phyloP scores from a whole-genome alignment of 2,888 invertebrate genomes.

The Tubiluchus corallicola region DNA sequence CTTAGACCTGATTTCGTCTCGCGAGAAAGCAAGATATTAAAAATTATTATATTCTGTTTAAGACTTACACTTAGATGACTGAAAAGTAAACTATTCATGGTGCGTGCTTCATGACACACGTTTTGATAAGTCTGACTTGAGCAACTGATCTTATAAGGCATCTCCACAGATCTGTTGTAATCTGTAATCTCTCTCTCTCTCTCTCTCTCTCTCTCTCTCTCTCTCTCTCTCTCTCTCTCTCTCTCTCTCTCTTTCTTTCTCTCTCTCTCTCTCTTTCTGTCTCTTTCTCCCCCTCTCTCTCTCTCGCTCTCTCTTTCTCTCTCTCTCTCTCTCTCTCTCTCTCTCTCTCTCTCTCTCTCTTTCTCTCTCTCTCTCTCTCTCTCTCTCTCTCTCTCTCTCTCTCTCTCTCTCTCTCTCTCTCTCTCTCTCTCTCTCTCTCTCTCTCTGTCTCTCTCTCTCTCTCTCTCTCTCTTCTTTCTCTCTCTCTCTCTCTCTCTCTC shows the following conservation, averaged over 20 bases:
- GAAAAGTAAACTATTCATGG: too few species aligned
- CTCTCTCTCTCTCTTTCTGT: slow-evolving; percentile 8
- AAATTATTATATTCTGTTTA: too few species aligned
- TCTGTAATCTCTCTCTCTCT: too few species aligned
- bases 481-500: background rate
- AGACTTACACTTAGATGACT: too few species aligned
- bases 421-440: slow-evolving; percentile 12
- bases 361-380: slow-evolving; percentile 3
- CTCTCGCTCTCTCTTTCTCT: background rate
- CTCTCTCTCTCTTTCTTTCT: slow-evolving; percentile 10
- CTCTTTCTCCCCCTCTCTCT: background rate
- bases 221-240: slow-evolving; percentile 12
- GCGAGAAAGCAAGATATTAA: too few species aligned
- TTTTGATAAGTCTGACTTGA: too few species aligned
- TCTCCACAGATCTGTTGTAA: too few species aligned
- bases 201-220: slow-evolving; percentile 10
- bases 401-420: slow-evolving; percentile 9
- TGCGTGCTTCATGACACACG: too few species aligned
- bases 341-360: slow-evolving; percentile 11
- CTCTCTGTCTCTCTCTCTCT: slow-evolving; percentile 10
- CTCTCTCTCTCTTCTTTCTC: slow-evolving; percentile 10
- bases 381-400: slow-evolving; percentile 3
- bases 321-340: slow-evolving; percentile 8
- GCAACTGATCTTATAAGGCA: too few species aligned
- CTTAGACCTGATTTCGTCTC: too few species aligned